A percentile compares a stretch with the other conserved stretches of the same genome.
These are phyloP conservation scores for Aplocera efformata DNA, from an alignment of 2,888 invertebrate species.

Conservation along the genomic window DNA sequence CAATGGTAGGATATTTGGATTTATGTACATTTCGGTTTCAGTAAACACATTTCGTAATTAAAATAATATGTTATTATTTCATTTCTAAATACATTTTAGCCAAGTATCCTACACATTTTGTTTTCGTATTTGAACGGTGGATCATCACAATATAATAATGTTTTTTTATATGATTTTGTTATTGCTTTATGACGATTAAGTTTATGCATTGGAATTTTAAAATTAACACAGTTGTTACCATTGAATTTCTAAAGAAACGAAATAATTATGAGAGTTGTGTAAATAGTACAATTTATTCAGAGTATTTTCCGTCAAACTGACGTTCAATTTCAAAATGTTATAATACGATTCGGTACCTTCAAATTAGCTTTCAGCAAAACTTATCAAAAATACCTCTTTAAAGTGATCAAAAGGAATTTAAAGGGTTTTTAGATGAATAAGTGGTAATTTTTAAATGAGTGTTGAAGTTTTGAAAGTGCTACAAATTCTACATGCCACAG, in stretches of 20 bases:
- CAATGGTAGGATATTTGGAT: constrained; percentile 11
- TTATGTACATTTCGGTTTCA: not conserved
- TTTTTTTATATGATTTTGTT: constrained; percentile 47
- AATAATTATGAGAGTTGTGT: constrained; percentile 51
- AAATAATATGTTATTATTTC: too few relatives aligned
- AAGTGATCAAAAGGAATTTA: constrained; percentile 73
- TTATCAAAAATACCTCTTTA: constrained; percentile 77
- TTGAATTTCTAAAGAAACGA: constrained; percentile 49
- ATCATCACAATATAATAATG: constrained; percentile 48
- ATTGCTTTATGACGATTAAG: constrained; percentile 47
- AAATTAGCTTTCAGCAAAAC: constrained; percentile 55
- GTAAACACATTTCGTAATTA: too few relatives aligned
- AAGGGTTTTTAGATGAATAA: constrained; percentile 68
- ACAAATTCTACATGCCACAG: constrained; percentile 68
- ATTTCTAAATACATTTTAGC: not conserved
- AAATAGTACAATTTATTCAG: constrained; percentile 63
- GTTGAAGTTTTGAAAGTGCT: constrained; percentile 69
- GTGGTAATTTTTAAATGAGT: constrained; percentile 70
- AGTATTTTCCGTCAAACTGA: constrained; percentile 34
- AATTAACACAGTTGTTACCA: constrained; percentile 58
- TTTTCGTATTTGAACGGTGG: constrained; percentile 16
- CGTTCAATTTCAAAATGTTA: constrained; percentile 8
- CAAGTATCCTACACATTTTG: constrained; percentile 11
- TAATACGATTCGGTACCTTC: constrained; percentile 42
- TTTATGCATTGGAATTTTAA: constrained; percentile 52